Base-by-base conservation (phyloP, 2,113 vertebrate species). In the Microtus montanus region DNA sequence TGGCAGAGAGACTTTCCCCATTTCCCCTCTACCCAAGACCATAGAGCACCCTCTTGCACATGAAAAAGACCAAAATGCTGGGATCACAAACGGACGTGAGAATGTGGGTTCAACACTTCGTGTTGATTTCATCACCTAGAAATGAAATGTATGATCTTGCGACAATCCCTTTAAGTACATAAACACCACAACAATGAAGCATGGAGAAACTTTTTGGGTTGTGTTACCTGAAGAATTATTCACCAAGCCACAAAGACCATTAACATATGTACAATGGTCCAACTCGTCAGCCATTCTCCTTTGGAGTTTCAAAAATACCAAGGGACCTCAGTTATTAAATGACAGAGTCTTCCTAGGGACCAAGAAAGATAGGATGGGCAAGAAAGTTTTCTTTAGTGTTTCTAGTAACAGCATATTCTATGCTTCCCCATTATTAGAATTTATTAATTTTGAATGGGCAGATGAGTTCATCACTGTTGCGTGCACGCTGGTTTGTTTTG, bases 391-490 rank as follows among this genome's bases (percentile, higher is more conserved):
- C 35, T 75, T 66, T 83, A 52, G 24, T 80, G 49, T 85, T 95
- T 90, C 73, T 26, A 58, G 49, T n/a, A 92, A 80, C 38, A 9
- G 8, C 44, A 88, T 92, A 80, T 58, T 26, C 14, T 54, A 19
- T 47, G 14, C 61, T 88, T 90, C 47, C 13, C 35, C 83, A 0
- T 64, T 70, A 75, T 79, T 75, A 80, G 49, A 77, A 93, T 90
- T 35, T 90, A 73, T 74, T 17, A 73, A 38, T 94, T 95, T 92
- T 17, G 88, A 95, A 93, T 54, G 64, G 17, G 22, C 94, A 77
- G 38, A 44, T 73, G 71, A 88, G 88, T 96, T 88, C 61, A 78
- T 91, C 95, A 90, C 47, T 66, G 17, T 14, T 54, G 77, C 61
- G 19, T 47, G 5, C 30, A 49, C 41, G 58, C 26, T 80, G 14